Evolutionary conservation across 2,797 vertebrate species (phyloP), one percentile per base, ranked within the genome.

Genomic region (Coracias cyanogaster): DNA sequence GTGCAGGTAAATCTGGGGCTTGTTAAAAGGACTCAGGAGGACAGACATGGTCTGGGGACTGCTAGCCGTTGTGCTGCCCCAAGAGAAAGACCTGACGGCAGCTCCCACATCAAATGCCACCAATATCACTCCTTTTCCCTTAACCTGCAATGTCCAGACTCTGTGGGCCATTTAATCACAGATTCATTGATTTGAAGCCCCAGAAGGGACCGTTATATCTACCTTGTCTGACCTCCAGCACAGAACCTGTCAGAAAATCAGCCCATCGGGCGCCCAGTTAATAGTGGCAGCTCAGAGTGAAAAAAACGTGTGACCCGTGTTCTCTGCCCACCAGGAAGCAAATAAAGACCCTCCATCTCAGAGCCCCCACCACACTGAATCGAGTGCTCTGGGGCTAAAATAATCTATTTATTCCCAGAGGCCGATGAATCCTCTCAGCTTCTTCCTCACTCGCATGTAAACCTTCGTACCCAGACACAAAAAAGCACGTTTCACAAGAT

Each of bases 191-290:
- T 78, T 78, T 28, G 2, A 12, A 82, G 85, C 79, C 84, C 93
- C 87, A 83, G 82, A 57, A 57, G 87, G 90, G 80, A 14, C 48
- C 0, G 10, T 22, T 70, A 6, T 7, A 19, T 29, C 87, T 24
- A 74, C 85, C 85, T 79, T 22, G 8, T 2, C 90, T 79, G 69
- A 86, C 73, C 93, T 95, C 61, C 85, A 74, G 91, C 88, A 18
- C 66, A 78, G 70, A 55, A 41, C 35, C 62, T 74, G 88, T 49
- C 94, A 88, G 57, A 10, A 80, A 62, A 67, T 39, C 91, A 61
- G 72, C 85, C 82, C 35, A 2, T 31, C 4, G 3, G 57, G 26
- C 51, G 85, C 71, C 71, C 82, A 55, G 73, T 7, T 64, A 51
- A 66, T 15, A 46, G 70, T 22, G 86, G 86, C 86, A 92, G 89